phyloP scores from a whole-genome alignment of 2,113 vertebrate genomes.

The Uria lomvia region DNA sequence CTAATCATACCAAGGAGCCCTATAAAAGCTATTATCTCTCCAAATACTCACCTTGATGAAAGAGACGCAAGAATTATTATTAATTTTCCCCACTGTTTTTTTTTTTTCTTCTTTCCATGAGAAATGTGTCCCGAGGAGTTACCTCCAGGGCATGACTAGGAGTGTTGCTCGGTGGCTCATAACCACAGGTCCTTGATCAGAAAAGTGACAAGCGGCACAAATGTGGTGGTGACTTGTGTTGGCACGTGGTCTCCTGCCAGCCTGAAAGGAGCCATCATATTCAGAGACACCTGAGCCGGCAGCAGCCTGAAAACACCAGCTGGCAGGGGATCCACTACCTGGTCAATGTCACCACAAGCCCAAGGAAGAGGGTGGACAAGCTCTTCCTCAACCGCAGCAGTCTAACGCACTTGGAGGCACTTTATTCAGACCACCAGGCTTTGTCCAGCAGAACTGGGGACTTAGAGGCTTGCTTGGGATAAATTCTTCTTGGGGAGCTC shows the following conservation, averaged over 20 bases:
- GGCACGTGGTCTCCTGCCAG: neutral
- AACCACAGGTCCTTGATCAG: neutral
- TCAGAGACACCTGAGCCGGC: neutral
- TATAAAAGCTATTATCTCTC: neutral
- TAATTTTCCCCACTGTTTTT: neutral
- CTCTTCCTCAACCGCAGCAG: neutral
- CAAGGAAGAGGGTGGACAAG: neutral
- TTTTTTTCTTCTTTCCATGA: neutral
- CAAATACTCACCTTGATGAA: neutral
- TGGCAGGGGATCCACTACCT: neutral
- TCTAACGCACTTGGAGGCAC: accelerated
- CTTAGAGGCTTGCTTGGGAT: neutral
- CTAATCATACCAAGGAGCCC: neutral
- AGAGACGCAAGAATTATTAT: neutral
- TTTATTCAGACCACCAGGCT: neutral
- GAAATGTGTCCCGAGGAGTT: accelerated
- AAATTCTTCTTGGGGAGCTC: neutral
- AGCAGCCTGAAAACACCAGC: neutral
- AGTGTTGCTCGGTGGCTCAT: accelerated
- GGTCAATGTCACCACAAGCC: neutral
- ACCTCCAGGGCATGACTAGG: neutral
- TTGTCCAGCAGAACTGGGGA: neutral
- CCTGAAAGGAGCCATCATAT: neutral
- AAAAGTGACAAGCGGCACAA: neutral
- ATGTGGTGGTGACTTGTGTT: neutral